phyloP scores from a whole-genome alignment of 2,888 invertebrate species.

The Tigriopus californicus region DNA sequence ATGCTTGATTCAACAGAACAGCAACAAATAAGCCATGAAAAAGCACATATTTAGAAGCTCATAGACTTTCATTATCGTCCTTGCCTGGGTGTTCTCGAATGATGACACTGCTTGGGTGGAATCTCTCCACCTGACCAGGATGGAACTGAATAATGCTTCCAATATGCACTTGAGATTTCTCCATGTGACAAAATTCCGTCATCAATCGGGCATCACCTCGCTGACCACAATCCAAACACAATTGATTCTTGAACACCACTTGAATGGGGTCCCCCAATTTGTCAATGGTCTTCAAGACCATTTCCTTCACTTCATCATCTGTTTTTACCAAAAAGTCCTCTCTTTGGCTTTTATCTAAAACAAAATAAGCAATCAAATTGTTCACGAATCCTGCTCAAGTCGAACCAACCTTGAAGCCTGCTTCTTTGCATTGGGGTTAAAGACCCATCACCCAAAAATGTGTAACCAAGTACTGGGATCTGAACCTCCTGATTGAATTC shows the following conservation, averaged over 20 bases:
- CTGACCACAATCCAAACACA: conserved; percentile 1
- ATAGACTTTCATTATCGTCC: no score
- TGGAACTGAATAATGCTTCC: conserved; percentile 5
- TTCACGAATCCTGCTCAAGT: neutral
- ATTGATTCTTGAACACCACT: conserved; percentile 6
- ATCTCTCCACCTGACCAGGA: conserved; percentile 2
- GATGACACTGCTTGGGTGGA: neutral
- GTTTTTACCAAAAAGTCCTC: conserved; percentile 5
- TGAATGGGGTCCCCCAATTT: neutral
- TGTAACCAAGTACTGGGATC: neutral
- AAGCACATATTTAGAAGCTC: no score
- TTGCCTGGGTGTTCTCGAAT: neutral
- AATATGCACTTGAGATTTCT: conserved; percentile 1
- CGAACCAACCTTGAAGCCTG: neutral
- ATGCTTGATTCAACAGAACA: no score
- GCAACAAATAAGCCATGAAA: no score
- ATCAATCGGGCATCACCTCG: conserved; percentile 1
- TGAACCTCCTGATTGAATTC: neutral
- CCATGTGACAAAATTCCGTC: conserved; percentile 14
- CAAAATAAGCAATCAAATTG: neutral
- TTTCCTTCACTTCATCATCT: neutral
- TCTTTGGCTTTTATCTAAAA: neutral
- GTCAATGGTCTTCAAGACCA: neutral
- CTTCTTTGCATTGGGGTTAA: no score
- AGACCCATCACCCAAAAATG: no score